phyloP scores from a whole-genome alignment of 2,797 vertebrate genomes.

The Fratercula arctica region DNA sequence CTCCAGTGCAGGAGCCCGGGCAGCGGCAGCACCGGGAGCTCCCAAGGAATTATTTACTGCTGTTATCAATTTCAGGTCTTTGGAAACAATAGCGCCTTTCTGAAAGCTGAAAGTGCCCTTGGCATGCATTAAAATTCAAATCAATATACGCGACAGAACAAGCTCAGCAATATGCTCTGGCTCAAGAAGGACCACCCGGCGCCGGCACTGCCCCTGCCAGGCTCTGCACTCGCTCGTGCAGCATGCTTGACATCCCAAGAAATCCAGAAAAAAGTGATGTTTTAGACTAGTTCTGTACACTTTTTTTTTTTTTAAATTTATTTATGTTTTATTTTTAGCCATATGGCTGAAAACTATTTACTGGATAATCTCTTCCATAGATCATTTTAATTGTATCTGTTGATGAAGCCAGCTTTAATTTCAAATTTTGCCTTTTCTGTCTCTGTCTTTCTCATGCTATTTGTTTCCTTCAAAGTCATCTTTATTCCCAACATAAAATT shows the following conservation, averaged over 20 bases:
- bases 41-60: neutral
- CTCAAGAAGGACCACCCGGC: neutral
- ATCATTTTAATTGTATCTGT: neutral
- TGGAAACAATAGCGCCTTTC: neutral
- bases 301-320: neutral
- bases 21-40: neutral
- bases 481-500: neutral
- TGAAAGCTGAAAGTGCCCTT: constrained; percentile 47
- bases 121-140: neutral
- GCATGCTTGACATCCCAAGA: neutral
- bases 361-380: neutral
- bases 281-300: neutral
- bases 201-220: neutral
- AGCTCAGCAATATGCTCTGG: neutral
- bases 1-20: neutral
- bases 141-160: neutral
- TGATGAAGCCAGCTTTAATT: neutral
- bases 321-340: neutral
- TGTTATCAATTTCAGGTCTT: neutral
- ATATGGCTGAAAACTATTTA: neutral
- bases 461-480: neutral
- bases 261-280: neutral
- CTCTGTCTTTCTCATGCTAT: neutral
- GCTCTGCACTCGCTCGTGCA: neutral
- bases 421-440: neutral